Conservation (phyloP, 2,113 vertebrate species). For the Odocoileus hemionus region DNA sequence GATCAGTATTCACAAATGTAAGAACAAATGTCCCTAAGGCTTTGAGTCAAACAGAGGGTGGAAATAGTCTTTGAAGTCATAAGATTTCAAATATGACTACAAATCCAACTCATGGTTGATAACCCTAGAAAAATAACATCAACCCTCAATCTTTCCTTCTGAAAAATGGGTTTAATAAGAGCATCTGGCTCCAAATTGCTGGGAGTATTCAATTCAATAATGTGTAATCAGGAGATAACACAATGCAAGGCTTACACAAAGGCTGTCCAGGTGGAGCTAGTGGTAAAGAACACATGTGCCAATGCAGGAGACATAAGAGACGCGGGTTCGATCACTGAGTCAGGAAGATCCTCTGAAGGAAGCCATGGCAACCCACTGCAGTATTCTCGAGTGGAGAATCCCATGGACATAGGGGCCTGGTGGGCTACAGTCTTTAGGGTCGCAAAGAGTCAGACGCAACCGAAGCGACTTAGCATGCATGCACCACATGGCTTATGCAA, state of each 20-base stretch:
- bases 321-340: accelerated
- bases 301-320: background rate
- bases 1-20: background rate
- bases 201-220: background rate
- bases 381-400: background rate
- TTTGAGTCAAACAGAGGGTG: background rate
- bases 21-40: background rate
- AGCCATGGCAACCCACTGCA: background rate
- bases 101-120: background rate
- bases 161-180: background rate
- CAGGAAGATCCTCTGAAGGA: background rate
- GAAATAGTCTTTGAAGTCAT: background rate
- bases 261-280: background rate
- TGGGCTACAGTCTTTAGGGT: background rate
- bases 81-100: background rate
- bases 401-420: background rate
- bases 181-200: background rate
- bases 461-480: background rate
- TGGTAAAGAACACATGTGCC: background rate
- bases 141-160: background rate
- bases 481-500: background rate
- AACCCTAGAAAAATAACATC: background rate
- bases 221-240: background rate
- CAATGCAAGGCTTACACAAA: background rate
- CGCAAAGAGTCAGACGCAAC: background rate